Conservation (phyloP, 2,113 vertebrate genomes). For the Etia nguti region DNA sequence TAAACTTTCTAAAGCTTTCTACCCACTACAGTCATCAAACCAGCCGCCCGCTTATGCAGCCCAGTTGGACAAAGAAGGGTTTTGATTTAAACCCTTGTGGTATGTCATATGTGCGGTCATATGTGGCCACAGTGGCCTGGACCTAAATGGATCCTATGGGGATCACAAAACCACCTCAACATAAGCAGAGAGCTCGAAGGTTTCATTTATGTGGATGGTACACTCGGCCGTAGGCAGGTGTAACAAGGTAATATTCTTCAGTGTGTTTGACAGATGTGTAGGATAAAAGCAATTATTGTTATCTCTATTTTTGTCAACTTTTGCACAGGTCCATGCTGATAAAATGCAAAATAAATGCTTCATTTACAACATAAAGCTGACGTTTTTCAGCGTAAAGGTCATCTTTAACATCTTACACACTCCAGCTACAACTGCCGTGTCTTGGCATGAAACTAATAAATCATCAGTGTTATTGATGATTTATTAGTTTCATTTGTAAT, state of each 20-base stretch:
- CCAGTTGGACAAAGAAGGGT: not conserved
- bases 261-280: not conserved
- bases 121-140: not conserved
- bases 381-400: not conserved
- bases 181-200: not conserved
- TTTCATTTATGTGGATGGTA: not conserved
- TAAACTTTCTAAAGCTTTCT: slow-evolving; percentile 8
- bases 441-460: not conserved
- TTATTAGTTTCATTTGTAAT: not conserved
- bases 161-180: slow-evolving; percentile 13
- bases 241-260: not conserved
- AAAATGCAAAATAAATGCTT: not conserved
- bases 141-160: not conserved
- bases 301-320: not conserved
- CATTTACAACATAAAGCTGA: not conserved
- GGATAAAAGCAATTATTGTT: not conserved
- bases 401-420: not conserved
- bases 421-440: not conserved
- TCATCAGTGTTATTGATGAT: not conserved
- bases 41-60: not conserved
- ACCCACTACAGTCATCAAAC: not conserved
- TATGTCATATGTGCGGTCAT: no score
- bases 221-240: not conserved
- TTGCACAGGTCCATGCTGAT: not conserved
- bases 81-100: not conserved